Percentiles rank a stretch among this genome's conserved stretches.
These are phyloP conservation scores for Copsychus sechellarum DNA, from an alignment of 2,113 vertebrate species.

Conservation along the genomic window DNA sequence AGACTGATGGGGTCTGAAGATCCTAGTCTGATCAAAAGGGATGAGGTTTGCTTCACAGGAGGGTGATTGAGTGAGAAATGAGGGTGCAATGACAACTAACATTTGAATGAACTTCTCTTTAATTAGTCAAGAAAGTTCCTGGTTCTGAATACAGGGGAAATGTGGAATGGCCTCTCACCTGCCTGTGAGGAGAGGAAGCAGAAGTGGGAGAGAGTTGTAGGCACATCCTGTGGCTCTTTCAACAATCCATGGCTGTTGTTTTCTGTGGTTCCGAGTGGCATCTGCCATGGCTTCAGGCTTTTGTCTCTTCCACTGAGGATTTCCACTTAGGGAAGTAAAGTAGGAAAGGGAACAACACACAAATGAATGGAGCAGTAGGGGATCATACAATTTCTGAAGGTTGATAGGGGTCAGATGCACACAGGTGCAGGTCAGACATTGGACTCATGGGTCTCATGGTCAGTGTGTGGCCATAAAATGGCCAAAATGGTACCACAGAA, in stretches of 20 bases:
- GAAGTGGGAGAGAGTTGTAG: background rate
- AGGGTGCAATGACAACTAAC: background rate
- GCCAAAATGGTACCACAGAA: background rate
- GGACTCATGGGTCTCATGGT: background rate
- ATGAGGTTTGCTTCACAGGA: background rate
- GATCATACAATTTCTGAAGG: background rate
- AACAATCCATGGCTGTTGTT: background rate
- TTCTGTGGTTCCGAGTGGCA: background rate
- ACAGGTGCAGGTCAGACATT: background rate
- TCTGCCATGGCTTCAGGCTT: background rate
- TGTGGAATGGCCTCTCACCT: background rate
- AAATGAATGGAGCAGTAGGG: background rate
- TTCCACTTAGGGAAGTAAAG: background rate
- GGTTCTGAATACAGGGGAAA: background rate
- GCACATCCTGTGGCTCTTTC: slow-evolving; percentile 2
- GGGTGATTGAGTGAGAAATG: background rate
- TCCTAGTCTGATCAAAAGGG: background rate
- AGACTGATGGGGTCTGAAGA: background rate
- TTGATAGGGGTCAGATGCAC: background rate
- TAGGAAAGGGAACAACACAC: background rate
- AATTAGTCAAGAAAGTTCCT: background rate
- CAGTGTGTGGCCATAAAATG: background rate
- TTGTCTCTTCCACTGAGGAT: background rate
- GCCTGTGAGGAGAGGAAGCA: background rate
- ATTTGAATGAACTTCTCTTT: slow-evolving; percentile 24